phyloP scores from a whole-genome alignment of 1,140 invertebrate species.

The Drosophila setifemur region DNA sequence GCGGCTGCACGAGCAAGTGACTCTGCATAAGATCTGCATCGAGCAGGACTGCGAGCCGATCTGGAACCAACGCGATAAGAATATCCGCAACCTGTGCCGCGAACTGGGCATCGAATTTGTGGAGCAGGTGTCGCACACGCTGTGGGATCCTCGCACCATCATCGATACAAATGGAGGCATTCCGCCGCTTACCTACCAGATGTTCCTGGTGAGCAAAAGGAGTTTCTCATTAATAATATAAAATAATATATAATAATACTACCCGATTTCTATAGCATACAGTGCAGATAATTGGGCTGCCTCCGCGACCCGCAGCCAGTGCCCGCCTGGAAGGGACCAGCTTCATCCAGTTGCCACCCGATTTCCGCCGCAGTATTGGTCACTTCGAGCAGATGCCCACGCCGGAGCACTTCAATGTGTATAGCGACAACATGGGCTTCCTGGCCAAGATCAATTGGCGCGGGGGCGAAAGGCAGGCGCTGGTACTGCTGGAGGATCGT shows the following conservation, averaged over 20 bases:
- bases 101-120: conserved; percentile 84
- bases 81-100: conserved; percentile 84
- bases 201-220: conserved; percentile 85
- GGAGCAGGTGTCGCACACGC: conserved; percentile 88
- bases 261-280: conserved; percentile 83
- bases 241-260: background rate
- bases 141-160: conserved; percentile 87
- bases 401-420: conserved; percentile 85
- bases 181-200: conserved; percentile 89
- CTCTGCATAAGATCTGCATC: conserved; percentile 85
- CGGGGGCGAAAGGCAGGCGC: conserved; percentile 88
- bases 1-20: conserved; percentile 84
- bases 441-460: conserved; percentile 83
- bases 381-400: conserved; percentile 84
- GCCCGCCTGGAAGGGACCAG: conserved; percentile 83
- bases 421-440: conserved; percentile 81
- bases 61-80: conserved; percentile 86
- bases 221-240: background rate
- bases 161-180: conserved; percentile 88
- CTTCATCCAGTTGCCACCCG: conserved; percentile 83
- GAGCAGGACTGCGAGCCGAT: conserved; percentile 90
- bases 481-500: conserved; percentile 84
- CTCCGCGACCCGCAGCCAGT: conserved; percentile 84
- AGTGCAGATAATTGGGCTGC: conserved; percentile 85
- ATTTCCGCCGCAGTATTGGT: conserved; percentile 82